A percentile compares a stretch with the other conserved stretches of the same genome.
Evolutionary conservation across 2,113 vertebrate genomes (phyloP).

Genomic region (Acinonyx jubatus): DNA sequence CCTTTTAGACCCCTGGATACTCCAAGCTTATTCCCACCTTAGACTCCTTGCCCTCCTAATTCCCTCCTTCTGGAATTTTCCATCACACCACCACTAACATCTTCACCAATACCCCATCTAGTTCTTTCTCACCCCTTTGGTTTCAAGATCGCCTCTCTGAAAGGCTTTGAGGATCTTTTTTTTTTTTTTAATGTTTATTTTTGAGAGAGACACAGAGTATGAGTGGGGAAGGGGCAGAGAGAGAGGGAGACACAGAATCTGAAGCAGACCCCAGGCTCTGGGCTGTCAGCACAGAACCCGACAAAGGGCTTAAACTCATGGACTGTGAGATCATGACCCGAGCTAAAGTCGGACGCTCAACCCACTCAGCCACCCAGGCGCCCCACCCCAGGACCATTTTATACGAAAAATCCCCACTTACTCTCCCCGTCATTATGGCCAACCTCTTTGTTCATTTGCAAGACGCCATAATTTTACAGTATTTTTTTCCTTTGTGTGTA

Average conservation of each 20-base stretch:
- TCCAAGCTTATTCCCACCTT: neutral
- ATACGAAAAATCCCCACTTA: neutral
- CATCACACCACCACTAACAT: rapidly evolving
- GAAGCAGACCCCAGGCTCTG: no score
- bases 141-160: neutral
- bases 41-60: constrained; percentile 1
- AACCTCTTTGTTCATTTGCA: neutral
- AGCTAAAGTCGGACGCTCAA: no score
- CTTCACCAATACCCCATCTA: neutral
- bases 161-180: neutral
- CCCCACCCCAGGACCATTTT: neutral
- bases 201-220: no score
- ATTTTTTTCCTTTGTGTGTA: rapidly evolving
- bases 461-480: neutral
- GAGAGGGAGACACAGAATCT: no score
- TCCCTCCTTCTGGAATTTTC: neutral
- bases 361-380: no score
- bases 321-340: no score
- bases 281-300: no score
- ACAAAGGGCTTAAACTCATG: no score
- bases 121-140: neutral
- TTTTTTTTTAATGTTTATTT: no score
- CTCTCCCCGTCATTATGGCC: rapidly evolving
- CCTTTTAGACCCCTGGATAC: neutral
- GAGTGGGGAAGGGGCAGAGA: no score